These are phyloP conservation scores for Alectoris magna DNA, from an alignment of 2,797 vertebrate species.

Conservation along the genomic window DNA sequence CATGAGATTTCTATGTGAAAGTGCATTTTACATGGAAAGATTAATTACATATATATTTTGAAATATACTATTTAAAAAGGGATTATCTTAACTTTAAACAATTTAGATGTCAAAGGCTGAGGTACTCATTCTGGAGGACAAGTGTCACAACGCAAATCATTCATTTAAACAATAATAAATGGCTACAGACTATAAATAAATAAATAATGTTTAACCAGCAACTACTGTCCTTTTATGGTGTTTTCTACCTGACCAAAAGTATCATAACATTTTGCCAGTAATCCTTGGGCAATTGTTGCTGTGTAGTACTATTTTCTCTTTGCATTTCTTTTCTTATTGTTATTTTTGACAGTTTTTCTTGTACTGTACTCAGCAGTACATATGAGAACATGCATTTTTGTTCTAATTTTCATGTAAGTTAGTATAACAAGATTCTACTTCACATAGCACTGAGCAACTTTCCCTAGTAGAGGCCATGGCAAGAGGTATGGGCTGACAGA, in stretches of 20 bases:
- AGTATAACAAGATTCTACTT: not conserved
- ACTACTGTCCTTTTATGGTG: not conserved
- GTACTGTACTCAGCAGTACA: not conserved
- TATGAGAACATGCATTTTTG: not conserved
- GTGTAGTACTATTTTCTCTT: not conserved
- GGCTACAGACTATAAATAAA: constrained; percentile 15
- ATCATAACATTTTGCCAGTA: not conserved
- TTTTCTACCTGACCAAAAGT: not conserved
- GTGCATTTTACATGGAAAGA: not conserved
- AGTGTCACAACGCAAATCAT: not conserved
- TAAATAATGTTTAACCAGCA: constrained; percentile 17
- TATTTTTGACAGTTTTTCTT: not conserved
- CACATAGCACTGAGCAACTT: constrained; percentile 14
- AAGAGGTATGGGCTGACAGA: constrained; percentile 45
- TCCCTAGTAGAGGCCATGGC: not conserved
- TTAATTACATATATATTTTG: not conserved
- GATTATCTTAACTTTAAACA: constrained; percentile 28
- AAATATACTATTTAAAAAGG: constrained; percentile 12
- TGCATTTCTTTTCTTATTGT: not conserved
- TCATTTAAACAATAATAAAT: constrained; percentile 41
- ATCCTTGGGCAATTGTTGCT: not conserved
- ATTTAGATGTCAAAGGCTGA: not conserved
- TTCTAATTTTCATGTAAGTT: not conserved
- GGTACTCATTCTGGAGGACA: not conserved
- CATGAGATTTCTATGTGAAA: not conserved